Evolutionary conservation across 2,888 invertebrate species (phyloP).

Genomic region (Hirtodrosophila trivittata): DNA sequence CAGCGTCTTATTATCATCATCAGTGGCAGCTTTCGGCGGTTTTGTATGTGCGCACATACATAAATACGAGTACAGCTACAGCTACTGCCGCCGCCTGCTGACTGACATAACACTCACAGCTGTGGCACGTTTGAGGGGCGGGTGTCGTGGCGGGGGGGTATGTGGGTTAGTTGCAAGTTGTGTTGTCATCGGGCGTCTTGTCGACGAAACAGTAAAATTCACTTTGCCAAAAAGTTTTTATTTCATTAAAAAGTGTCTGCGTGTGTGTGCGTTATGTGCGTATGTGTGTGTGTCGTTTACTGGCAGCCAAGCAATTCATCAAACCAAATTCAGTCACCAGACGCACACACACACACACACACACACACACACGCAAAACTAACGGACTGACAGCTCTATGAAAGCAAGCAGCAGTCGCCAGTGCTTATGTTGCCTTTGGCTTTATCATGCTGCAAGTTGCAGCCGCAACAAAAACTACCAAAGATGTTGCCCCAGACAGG

Average conservation of each 20-base stretch:
- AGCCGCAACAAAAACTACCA: constrained; percentile 57
- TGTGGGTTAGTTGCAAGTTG: constrained; percentile 51
- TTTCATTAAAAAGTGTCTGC: constrained; percentile 75
- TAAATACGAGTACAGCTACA: constrained; percentile 29
- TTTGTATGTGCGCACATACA: constrained; percentile 53
- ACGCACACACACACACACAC: constrained; percentile 21
- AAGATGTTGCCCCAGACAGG: constrained; percentile 36
- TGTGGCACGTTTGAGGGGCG: constrained; percentile 24
- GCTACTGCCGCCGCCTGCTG: constrained; percentile 17
- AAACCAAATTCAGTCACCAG: constrained; percentile 71
- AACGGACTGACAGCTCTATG: constrained; percentile 64
- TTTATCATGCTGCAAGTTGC: constrained; percentile 62
- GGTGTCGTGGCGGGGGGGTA: background rate
- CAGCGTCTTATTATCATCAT: constrained; percentile 80
- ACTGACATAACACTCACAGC: constrained; percentile 51
- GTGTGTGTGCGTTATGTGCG: constrained; percentile 33
- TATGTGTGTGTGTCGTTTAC: constrained; percentile 57
- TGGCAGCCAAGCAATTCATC: constrained; percentile 77
- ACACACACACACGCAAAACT: constrained; percentile 26
- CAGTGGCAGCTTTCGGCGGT: constrained; percentile 79
- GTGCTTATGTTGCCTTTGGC: constrained; percentile 56
- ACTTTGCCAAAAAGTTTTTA: constrained; percentile 80
- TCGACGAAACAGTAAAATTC: constrained; percentile 75
- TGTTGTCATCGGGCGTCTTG: constrained; percentile 56
- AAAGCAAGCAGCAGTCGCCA: constrained; percentile 55